These are phyloP conservation scores for Fringilla coelebs DNA, from an alignment of 2,797 vertebrate genomes.

Conservation along the genomic window DNA sequence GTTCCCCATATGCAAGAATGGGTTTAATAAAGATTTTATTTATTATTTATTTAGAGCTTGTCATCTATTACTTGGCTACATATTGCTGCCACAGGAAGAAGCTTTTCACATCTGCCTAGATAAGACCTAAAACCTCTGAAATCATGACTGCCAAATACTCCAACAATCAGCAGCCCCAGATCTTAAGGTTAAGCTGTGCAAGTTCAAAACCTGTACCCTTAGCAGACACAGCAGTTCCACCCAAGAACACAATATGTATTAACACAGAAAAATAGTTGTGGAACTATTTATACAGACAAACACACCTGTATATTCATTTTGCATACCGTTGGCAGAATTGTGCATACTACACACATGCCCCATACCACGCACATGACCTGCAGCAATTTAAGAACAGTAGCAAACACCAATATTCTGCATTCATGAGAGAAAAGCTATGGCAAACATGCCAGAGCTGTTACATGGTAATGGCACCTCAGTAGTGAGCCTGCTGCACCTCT, in stretches of 20 bases:
- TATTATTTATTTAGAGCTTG: slow-evolving; percentile 34
- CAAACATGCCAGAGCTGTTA: rapidly evolving
- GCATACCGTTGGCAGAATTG: neutral
- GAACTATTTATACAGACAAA: neutral
- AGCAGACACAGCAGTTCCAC: neutral
- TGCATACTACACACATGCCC: neutral
- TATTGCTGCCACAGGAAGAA: neutral
- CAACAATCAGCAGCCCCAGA: neutral
- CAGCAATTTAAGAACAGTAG: neutral
- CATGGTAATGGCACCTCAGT: neutral
- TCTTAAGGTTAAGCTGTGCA: neutral
- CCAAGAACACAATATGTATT: neutral
- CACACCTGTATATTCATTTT: neutral
- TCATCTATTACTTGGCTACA: neutral
- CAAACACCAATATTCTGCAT: neutral
- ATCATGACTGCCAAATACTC: neutral
- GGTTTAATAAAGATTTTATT: slow-evolving; percentile 38
- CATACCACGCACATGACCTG: neutral
- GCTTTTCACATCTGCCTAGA: neutral
- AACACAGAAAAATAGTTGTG: neutral
- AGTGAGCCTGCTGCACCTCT: neutral
- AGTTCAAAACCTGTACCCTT: neutral
- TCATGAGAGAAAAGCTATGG: neutral
- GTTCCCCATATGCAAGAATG: slow-evolving; percentile 22
- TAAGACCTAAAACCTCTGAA: neutral